Evolutionary conservation across 1,140 invertebrate genomes (phyloP), one percentile per base, ranked within the genome.

Genomic region (Listronotus oregonensis): DNA sequence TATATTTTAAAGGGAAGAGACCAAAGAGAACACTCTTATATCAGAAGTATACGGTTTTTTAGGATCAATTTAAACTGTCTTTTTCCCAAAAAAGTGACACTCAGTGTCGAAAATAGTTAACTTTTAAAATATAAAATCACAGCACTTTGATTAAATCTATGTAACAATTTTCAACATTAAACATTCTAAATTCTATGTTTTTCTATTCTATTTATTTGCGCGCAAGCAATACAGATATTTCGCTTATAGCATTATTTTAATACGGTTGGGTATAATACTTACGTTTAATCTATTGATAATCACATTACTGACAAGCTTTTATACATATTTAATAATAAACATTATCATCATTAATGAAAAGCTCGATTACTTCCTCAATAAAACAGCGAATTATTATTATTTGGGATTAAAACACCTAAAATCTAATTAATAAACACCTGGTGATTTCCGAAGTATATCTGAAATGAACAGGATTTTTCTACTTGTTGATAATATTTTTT

Each of bases 261-360:
- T 46, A 46, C 14, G 9, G n/a, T 15, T 6, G 18, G 18, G 3
- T 51, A 27, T 51, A 17, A 32, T 51, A 14, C 9, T n/a, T n/a
- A 14, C 21, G n/a, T 44, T 44, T 15, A 60, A 8, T 18, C 12
- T 18, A 47, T 37, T 15, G 42, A 10, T 46, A 54, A 64, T 64
- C 61, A 64, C 61, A 64, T 46, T 56, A 55, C 43, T 64, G 61
- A 64, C 61, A 64, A 64, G 61, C 61, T 14, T 51, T 31, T 60
- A 49, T 60, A 31, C 8, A 46, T 6, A 46, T 17, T 9, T 21
- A 46, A 8, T 2, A 15, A 11, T 21, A 17, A 17, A 15, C 14
- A 15, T 46, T 14, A 27, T 27, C 21, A 27, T 27, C 5, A 27
- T 27, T 27, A 27, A 27, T 27, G 1, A 27, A 27, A 27, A 27